These are phyloP conservation scores for Tachycineta bicolor DNA, from an alignment of 2,113 vertebrate genomes.

Conservation along the genomic window DNA sequence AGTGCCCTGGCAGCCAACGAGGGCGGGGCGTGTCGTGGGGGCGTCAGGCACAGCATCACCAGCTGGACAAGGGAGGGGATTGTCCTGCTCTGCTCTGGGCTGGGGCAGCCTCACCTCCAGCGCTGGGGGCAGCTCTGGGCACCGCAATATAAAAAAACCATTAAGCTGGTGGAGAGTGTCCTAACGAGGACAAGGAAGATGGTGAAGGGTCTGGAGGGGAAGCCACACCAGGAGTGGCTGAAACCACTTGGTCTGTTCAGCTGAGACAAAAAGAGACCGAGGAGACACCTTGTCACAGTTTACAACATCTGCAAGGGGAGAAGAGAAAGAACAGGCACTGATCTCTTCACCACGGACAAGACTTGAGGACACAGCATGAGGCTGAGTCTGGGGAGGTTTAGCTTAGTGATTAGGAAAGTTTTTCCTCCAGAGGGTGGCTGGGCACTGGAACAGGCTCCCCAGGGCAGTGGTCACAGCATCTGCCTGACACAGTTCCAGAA, in stretches of 20 bases:
- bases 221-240: neutral
- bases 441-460: neutral
- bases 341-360: neutral
- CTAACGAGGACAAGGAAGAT: neutral
- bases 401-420: neutral
- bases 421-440: neutral
- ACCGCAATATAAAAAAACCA: neutral
- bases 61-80: neutral
- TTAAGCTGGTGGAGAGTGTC: neutral
- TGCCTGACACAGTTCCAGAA: neutral
- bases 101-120: neutral
- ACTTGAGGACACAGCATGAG: neutral
- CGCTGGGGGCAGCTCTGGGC: neutral
- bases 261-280: neutral
- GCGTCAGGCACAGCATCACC: neutral
- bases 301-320: neutral
- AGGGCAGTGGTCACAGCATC: neutral
- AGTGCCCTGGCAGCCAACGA: neutral
- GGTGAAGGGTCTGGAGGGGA: neutral
- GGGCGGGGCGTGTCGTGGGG: neutral
- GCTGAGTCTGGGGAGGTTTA: neutral
- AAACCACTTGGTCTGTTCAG: neutral
- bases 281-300: accelerated
- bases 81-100: neutral
- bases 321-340: neutral